A percentile compares a stretch with the other conserved stretches of the same genome.
These are phyloP conservation scores for Drosophila jambulina DNA, from an alignment of 1,140 invertebrate genomes.

Conservation along the genomic window DNA sequence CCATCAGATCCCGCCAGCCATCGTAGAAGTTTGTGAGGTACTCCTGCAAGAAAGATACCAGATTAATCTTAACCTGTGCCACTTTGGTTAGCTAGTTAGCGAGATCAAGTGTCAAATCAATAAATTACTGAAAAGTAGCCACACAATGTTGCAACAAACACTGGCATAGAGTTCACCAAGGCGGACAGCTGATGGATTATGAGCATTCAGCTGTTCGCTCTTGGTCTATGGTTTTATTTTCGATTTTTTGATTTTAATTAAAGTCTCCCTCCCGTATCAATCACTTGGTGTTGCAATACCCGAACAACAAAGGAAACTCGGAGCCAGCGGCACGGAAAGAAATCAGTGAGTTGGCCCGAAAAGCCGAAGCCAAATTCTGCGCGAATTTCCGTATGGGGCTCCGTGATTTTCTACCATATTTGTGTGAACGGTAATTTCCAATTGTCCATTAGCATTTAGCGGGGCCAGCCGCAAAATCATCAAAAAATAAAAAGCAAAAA, in stretches of 20 bases:
- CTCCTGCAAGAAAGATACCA: conserved; percentile 58
- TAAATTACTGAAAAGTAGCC: conserved; percentile 34
- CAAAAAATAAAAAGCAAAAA: conserved; percentile 23
- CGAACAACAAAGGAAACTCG: conserved; percentile 18
- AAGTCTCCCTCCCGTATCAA: conserved; percentile 18
- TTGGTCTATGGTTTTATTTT: background rate
- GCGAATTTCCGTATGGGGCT: conserved; percentile 58
- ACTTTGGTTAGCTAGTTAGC: background rate
- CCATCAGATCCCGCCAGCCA: conserved; percentile 89
- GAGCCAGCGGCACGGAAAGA: conserved; percentile 38
- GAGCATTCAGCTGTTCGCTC: conserved; percentile 1
- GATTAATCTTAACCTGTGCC: conserved; percentile 41
- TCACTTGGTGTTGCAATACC: conserved; percentile 54
- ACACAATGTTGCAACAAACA: conserved; percentile 43
- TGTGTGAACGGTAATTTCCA: conserved; percentile 30
- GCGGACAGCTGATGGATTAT: conserved; percentile 44
- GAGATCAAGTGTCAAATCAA: conserved; percentile 73
- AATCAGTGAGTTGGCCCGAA: conserved; percentile 2
- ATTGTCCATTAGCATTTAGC: conserved; percentile 36
- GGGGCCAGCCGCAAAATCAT: conserved; percentile 31
- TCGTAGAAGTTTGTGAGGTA: conserved; percentile 86
- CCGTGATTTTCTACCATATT: conserved; percentile 57
- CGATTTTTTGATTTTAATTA: conserved; percentile 50
- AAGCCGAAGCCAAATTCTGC: conserved; percentile 50
- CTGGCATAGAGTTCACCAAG: conserved; percentile 23